Conservation (phyloP, 2,888 invertebrate genomes). For the Pristionchus maxplancki region DNA sequence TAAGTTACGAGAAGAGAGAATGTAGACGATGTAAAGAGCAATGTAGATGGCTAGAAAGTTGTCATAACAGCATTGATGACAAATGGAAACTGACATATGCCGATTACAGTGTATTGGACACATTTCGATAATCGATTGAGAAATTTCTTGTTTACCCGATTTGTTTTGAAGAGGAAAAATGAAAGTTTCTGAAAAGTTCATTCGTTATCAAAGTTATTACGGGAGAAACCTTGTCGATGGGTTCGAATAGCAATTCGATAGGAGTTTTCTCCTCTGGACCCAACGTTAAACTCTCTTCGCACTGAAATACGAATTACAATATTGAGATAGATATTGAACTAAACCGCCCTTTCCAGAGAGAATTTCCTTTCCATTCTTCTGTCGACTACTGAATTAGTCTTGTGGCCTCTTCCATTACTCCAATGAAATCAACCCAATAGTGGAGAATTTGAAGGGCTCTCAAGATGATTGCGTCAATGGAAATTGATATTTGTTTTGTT, state of each 20-base stretch:
- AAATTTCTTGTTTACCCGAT: background rate
- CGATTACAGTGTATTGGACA: background rate
- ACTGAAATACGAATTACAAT: background rate
- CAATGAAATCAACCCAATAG: background rate
- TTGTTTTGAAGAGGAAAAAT: conserved; percentile 19
- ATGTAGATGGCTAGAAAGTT: background rate
- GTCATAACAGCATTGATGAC: background rate
- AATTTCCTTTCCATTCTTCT: background rate
- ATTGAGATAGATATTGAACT: background rate
- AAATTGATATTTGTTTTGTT: background rate
- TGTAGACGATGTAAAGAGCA: background rate
- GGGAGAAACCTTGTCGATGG: background rate
- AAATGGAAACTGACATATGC: background rate
- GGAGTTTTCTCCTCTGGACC: background rate
- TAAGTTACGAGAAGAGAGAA: background rate
- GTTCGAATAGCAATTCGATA: conserved; percentile 2
- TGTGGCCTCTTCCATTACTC: background rate
- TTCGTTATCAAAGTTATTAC: too few species aligned
- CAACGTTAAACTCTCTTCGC: background rate
- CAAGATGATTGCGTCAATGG: background rate
- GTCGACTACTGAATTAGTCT: background rate
- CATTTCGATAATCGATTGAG: background rate
- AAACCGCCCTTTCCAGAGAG: background rate
- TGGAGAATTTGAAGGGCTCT: background rate
- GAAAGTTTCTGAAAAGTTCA: background rate